Evolutionary conservation across 2,113 vertebrate genomes (phyloP), one percentile per base, ranked within the genome.

Genomic region (Dunckerocampus dactyliophorus): DNA sequence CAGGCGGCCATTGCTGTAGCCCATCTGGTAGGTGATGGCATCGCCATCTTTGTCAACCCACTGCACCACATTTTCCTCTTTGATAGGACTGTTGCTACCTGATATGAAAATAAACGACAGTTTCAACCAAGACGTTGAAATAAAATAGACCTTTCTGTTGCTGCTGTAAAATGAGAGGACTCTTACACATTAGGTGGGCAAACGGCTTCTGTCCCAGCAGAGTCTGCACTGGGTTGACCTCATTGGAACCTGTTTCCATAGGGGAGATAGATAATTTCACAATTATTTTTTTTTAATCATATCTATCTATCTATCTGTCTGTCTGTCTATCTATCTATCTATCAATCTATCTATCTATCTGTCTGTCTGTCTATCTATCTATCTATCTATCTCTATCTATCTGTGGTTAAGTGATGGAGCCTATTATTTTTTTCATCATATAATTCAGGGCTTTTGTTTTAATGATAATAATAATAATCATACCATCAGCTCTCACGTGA

Each of bases 131-230:
- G 16, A 1, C 13, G 37, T 63, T 55, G 4, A 13, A 20, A 3
- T 62, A 20, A 45, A 39, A 17, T 13, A 11, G 3, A 39, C 19
- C 12, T 58, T 22, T 9, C n/a, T 46, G 9, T 20, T 20, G 28
- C 3, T 39, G 52, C 4, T 47, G 39, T 47, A 45, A 3, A 49
- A 47, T 51, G 28, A 60, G 16, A 28, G 14, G 12, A 3, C 0
- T 47, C 72, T 69, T 8, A 84, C 85, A 83, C 3, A 65, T 50
- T 16, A 87, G 57, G 31, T 89, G 87, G 62, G 84, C 87, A 47
- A 85, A 83, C 0, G 84, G 75, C 51, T 55, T 80, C 14, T 28
- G 17, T 8, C 66, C 11, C 8, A 1, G 16, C 28, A 11, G 17
- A 37, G 31, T 15, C 31, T 0, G 8, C 42, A 11, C 15, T 11